Conservation (phyloP, 2,797 vertebrate genomes). For the Podarcis lilfordi region DNA sequence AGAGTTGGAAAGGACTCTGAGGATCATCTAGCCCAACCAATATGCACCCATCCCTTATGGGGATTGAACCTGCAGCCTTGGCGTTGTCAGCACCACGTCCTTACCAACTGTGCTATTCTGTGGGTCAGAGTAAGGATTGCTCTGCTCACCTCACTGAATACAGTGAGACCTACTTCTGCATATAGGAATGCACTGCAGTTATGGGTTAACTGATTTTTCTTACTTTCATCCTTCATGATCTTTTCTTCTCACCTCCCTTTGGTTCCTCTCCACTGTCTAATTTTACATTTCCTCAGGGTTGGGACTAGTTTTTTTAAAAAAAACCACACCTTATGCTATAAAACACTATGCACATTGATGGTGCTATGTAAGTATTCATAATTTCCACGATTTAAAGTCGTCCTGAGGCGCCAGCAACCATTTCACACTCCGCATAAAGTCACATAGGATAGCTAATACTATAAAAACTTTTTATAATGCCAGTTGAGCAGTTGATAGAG, state of each 20-base stretch:
- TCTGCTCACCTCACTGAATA: background rate
- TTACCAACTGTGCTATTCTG: too few relatives aligned
- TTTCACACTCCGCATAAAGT: constrained; percentile 59
- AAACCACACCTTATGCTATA: background rate
- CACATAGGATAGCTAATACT: constrained; percentile 45
- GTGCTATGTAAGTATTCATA: background rate
- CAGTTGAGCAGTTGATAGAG: constrained; percentile 54
- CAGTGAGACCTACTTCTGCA: background rate
- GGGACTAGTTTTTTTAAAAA: too few relatives aligned
- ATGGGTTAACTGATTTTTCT: background rate
- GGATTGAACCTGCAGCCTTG: too few relatives aligned
- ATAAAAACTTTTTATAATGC: constrained; percentile 55
- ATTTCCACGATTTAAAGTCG: constrained; percentile 44
- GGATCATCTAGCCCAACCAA: too few relatives aligned
- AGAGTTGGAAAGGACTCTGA: too few relatives aligned
- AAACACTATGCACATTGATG: background rate
- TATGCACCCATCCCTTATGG: too few relatives aligned
- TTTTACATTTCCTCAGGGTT: background rate
- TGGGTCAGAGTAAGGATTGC: too few relatives aligned
- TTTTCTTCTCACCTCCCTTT: background rate
- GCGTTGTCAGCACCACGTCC: too few relatives aligned
- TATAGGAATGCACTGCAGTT: background rate
- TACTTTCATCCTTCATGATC: background rate
- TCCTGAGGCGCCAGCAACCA: constrained; percentile 42
- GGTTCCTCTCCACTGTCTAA: background rate